phyloP scores from a whole-genome alignment of 2,888 invertebrate species.

The Ennomos erosarius region DNA sequence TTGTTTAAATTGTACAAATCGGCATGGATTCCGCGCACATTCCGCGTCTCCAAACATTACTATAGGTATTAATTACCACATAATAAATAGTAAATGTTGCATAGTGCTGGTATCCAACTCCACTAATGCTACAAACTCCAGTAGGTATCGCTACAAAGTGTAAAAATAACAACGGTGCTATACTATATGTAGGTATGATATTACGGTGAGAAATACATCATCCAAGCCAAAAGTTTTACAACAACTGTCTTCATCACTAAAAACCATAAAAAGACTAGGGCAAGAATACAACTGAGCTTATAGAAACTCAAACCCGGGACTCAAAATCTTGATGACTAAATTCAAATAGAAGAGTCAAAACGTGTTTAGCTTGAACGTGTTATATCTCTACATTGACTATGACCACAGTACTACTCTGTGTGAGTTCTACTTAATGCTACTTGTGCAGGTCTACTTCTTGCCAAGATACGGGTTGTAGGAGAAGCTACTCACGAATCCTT shows the following conservation, averaged over 20 bases:
- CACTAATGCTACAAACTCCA: conserved; percentile 17
- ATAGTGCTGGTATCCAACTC: neutral
- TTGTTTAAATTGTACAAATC: conserved; percentile 1
- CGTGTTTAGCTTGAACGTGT: conserved; percentile 31
- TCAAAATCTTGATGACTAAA: conserved; percentile 31
- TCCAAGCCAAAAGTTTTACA: conserved; percentile 23
- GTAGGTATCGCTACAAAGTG: conserved; percentile 24
- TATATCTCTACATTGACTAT: conserved; percentile 39
- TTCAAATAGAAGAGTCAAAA: conserved; percentile 26
- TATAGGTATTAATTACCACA: too few species aligned
- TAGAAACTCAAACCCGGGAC: conserved; percentile 19
- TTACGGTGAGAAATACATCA: conserved; percentile 22
- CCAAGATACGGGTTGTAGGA: conserved; percentile 80
- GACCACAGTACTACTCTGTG: conserved; percentile 33
- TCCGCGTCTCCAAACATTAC: neutral
- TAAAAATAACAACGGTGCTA: conserved; percentile 29
- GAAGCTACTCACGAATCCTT: conserved; percentile 89
- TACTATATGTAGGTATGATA: conserved; percentile 13
- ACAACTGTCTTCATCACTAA: conserved; percentile 2
- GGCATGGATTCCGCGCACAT: neutral
- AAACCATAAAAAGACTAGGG: conserved; percentile 23
- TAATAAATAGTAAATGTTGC: too few species aligned
- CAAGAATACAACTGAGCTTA: conserved; percentile 23
- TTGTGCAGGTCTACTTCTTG: conserved; percentile 72
- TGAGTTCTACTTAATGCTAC: conserved; percentile 15